Evolutionary conservation across 2,888 invertebrate genomes (phyloP).

Genomic region (Trissoscelio sp.): DNA sequence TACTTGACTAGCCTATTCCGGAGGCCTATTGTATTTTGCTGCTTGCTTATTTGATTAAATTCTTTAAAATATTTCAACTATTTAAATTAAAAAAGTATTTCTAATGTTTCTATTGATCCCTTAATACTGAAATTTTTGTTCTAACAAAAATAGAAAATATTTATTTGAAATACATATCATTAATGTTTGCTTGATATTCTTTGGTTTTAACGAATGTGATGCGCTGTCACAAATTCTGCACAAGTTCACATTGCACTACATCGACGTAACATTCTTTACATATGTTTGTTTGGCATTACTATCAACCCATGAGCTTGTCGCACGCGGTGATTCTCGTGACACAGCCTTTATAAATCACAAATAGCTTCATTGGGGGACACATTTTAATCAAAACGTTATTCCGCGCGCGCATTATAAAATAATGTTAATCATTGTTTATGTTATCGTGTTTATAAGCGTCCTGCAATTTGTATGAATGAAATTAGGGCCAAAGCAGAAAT

Average conservation of each 20-base stretch:
- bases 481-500: slow-evolving; percentile 59
- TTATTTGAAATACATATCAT: too few relatives aligned
- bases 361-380: neutral
- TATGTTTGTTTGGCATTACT: slow-evolving; percentile 12
- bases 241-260: neutral
- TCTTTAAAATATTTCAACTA: too few relatives aligned
- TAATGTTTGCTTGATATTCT: slow-evolving; percentile 1
- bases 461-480: slow-evolving; percentile 65
- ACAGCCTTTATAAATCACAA: neutral
- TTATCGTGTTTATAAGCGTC: slow-evolving; percentile 15
- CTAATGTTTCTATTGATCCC: too few relatives aligned
- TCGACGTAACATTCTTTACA: slow-evolving; percentile 30
- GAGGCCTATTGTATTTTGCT: too few relatives aligned
- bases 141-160: too few relatives aligned
- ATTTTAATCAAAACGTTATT: slow-evolving; percentile 22
- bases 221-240: too few relatives aligned
- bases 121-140: too few relatives aligned
- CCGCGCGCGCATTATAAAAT: slow-evolving; percentile 7
- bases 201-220: slow-evolving; percentile 3
- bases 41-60: too few relatives aligned
- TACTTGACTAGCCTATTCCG: too few relatives aligned
- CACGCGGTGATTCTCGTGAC: neutral
- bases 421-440: slow-evolving; percentile 35
- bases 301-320: neutral
- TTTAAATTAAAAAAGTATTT: too few relatives aligned